These are phyloP conservation scores for Drosophila takahashii DNA, from an alignment of 1,140 invertebrate genomes.

Conservation along the genomic window DNA sequence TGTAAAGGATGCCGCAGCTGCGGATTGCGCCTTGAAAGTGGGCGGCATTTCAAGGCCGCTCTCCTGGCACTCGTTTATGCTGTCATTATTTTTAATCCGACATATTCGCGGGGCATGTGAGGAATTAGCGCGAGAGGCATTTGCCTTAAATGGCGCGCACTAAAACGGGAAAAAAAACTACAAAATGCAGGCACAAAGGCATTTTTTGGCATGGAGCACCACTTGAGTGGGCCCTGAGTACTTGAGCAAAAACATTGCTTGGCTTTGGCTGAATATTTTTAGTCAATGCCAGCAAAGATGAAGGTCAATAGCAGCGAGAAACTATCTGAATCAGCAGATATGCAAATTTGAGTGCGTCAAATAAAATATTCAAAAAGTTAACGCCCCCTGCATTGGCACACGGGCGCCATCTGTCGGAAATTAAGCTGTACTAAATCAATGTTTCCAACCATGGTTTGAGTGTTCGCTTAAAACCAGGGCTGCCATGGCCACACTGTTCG, in stretches of 20 bases:
- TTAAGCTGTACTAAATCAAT: background rate
- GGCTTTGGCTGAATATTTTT: conserved; percentile 38
- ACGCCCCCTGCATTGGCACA: background rate
- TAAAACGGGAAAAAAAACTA: conserved; percentile 30
- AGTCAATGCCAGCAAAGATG: conserved; percentile 49
- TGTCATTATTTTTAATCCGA: conserved; percentile 77
- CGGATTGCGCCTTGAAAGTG: conserved; percentile 52
- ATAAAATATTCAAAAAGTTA: conserved; percentile 16
- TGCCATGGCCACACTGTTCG: background rate
- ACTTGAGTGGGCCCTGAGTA: conserved; percentile 47
- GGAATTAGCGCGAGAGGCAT: conserved; percentile 57
- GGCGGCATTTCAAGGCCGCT: conserved; percentile 50
- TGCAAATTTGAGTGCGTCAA: conserved; percentile 34
- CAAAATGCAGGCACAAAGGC: conserved; percentile 51
- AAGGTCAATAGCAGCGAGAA: conserved; percentile 62
- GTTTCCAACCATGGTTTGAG: background rate
- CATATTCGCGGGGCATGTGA: conserved; percentile 43
- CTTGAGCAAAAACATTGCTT: conserved; percentile 17
- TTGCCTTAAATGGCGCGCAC: conserved; percentile 44
- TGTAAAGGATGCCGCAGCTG: conserved; percentile 21
- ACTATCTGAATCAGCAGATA: conserved; percentile 25
- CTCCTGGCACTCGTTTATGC: conserved; percentile 62
- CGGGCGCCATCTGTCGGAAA: background rate
- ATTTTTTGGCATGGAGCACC: conserved; percentile 39
- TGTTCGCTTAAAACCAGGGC: background rate